Percentiles rank a stretch among this genome's conserved stretches.
These are phyloP conservation scores for Phyllotreta cruciferae DNA, from an alignment of 2,888 invertebrate species.

Conservation along the genomic window DNA sequence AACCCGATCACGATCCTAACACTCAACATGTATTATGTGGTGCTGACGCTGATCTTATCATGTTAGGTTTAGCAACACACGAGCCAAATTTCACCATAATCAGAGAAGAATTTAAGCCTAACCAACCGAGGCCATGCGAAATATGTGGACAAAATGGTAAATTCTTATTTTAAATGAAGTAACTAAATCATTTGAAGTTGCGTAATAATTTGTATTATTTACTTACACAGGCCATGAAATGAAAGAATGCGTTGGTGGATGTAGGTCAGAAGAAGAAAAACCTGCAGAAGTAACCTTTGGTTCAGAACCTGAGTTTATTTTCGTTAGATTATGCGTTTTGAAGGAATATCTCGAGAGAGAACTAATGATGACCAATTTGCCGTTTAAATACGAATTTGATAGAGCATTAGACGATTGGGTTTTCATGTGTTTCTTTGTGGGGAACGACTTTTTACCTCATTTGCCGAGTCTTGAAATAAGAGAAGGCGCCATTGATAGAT, in stretches of 20 bases:
- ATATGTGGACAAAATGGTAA: slow-evolving; percentile 85
- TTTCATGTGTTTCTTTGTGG: slow-evolving; percentile 99
- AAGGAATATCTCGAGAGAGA: slow-evolving; percentile 93
- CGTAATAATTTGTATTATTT: slow-evolving; percentile 35
- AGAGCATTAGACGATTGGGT: slow-evolving; percentile 98
- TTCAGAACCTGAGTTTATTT: slow-evolving; percentile 87
- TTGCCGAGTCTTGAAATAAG: slow-evolving; percentile 97
- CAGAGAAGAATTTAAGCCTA: slow-evolving; percentile 97
- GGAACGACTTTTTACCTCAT: slow-evolving; percentile 98
- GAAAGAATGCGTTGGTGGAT: slow-evolving; percentile 87
- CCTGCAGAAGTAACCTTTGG: slow-evolving; percentile 67
- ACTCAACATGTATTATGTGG: slow-evolving; percentile 98
- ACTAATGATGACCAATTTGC: slow-evolving; percentile 87
- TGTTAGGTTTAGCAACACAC: slow-evolving; percentile 98
- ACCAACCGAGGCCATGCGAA: slow-evolving; percentile 94
- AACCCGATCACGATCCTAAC: slow-evolving; percentile 96
- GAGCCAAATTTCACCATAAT: slow-evolving; percentile 99
- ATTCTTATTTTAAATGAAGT: too few relatives aligned
- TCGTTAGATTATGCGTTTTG: slow-evolving; percentile 90
- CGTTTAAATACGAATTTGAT: slow-evolving; percentile 95
- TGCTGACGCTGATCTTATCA: slow-evolving; percentile 97
- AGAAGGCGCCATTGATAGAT: slow-evolving; percentile 94
- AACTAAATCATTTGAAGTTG: not conserved
- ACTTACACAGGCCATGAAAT: slow-evolving; percentile 81
- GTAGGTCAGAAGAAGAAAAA: slow-evolving; percentile 56